Conservation (phyloP, 2,113 vertebrate species). For the Grantiella picta region DNA sequence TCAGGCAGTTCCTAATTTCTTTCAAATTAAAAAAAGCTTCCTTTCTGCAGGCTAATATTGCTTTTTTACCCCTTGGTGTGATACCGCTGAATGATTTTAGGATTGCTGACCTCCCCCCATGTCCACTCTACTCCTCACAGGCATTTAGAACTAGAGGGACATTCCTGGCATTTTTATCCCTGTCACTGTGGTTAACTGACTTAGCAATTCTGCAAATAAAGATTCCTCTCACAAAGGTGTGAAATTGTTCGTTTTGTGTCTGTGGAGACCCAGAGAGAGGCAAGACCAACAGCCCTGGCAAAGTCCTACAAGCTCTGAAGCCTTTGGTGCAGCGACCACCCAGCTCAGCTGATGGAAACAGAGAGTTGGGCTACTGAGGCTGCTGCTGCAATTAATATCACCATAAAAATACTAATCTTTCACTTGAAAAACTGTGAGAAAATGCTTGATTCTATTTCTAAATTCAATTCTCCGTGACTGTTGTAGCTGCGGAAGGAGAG, state of each 20-base stretch:
- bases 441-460: not conserved
- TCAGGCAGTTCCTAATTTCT: not conserved
- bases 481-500: not conserved
- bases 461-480: not conserved
- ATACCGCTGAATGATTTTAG: fast-evolving
- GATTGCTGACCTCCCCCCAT: not conserved
- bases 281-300: not conserved
- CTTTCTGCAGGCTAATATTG: not conserved
- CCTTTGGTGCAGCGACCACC: no score
- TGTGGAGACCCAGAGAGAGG: not conserved
- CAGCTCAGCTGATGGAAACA: not conserved
- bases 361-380: not conserved
- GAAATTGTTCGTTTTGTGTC: not conserved
- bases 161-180: not conserved
- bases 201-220: not conserved
- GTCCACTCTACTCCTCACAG: not conserved
- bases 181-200: not conserved
- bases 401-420: not conserved
- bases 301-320: not conserved
- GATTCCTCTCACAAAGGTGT: not conserved
- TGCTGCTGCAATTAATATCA: not conserved
- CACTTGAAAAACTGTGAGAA: not conserved
- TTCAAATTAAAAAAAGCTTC: not conserved
- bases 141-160: not conserved
- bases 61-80: not conserved